Evolutionary conservation across 92 coral and sea anemone genomes (phyloP).

Genomic region (Galaxea fascicularis): DNA sequence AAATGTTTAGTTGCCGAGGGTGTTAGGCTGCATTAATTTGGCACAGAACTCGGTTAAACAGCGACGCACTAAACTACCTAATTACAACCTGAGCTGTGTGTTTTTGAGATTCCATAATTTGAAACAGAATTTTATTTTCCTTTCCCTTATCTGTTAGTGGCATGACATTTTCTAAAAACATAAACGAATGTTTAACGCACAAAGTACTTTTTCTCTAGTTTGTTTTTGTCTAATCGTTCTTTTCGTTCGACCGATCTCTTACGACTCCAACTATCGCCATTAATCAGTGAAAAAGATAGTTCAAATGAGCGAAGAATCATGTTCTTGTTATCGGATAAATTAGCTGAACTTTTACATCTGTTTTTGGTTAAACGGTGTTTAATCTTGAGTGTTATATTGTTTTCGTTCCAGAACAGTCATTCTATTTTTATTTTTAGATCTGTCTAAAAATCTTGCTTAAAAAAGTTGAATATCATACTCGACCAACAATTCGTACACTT

Average conservation of each 20-base stretch:
- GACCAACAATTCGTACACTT: too few species aligned
- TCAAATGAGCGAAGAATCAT: not conserved
- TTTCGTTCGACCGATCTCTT: not conserved
- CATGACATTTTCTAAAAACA: conserved; percentile 12
- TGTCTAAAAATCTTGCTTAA: not conserved
- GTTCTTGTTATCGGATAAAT: conserved; percentile 29
- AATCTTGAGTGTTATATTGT: conserved; percentile 4
- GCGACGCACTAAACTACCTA: conserved; percentile 49
- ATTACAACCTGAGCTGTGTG: conserved; percentile 57
- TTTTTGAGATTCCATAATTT: conserved; percentile 45
- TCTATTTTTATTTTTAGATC: not conserved
- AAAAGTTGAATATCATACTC: not conserved
- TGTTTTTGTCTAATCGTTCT: not conserved
- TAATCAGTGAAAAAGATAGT: not conserved
- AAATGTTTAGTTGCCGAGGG: not conserved
- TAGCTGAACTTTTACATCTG: conserved; percentile 19
- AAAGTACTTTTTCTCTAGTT: not conserved
- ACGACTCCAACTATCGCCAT: not conserved
- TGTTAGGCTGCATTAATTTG: conserved; percentile 51
- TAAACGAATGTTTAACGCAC: conserved; percentile 5
- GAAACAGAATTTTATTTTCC: conserved; percentile 25
- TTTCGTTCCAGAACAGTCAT: conserved; percentile 5
- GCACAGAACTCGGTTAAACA: conserved; percentile 49
- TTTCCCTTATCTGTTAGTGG: conserved; percentile 37
- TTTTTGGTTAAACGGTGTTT: conserved; percentile 20